Base-by-base conservation (phyloP, 64 coral and sea anemone species). In the Orbicella faveolata region DNA sequence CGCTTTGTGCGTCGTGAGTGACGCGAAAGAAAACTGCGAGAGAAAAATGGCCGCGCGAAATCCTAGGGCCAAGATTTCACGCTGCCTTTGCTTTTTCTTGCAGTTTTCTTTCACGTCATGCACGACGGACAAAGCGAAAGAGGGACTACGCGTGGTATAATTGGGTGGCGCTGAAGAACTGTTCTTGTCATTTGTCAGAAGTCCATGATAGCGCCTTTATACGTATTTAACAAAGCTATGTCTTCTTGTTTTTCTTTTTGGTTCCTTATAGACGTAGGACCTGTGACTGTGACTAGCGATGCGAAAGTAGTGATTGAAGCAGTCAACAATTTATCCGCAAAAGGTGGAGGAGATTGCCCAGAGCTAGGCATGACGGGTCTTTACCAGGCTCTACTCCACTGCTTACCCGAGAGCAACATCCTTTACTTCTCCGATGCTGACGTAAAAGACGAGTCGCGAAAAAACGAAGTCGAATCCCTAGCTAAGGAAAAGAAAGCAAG, bases 381-480 rank as follows among this genome's bases (percentile, higher is more conserved):
- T 86, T 87, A 75, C 74, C 39, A 88, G 76, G 93, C 83, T 20
- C 20, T 95, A n/a, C 75, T 95, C 44, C 70, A 83, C 65, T 87
- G 93, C 30, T 69, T 88, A 21, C 93, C 93, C 0, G 83, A 90
- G 19, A 81, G 89, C 17, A 61, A 4, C 5, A 87, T 95, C 11
- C 61, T 88, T 69, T 95, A 75, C 89, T 95, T 95, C 52, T 64
- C 83, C 18, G 93, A 95, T 36, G 93, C 93, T 19, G 82, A 69
- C 26, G 26, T 44, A 14, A 95, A 95, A 61, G 93, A 95, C 48
- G 67, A 55, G 3, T 0, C 83, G 20, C 65, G 90, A 19, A 9
- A 44, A 76, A 76, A 68, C 13, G 64, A 79, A 35, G 89, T 95
- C 11, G 34, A 52, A 63, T 88, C 83, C n/a, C 55, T 95, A 18